Conservation (phyloP, 2,113 vertebrate genomes). For the Strix uralensis region DNA sequence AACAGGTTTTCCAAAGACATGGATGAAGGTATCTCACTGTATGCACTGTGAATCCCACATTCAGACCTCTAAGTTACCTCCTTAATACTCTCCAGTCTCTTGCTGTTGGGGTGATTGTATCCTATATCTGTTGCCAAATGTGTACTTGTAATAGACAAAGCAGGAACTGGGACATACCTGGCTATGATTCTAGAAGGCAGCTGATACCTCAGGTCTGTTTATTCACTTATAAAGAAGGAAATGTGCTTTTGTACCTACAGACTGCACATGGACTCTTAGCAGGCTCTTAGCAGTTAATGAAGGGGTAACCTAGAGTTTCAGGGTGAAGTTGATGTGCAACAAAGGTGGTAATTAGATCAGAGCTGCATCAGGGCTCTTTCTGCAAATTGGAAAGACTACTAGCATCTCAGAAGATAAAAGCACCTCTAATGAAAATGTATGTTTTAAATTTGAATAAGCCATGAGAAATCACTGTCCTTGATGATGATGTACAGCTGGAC, state of each 20-base stretch:
- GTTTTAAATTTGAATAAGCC: not conserved
- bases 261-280: not conserved
- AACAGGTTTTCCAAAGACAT: slow-evolving; percentile 93
- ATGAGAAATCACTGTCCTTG: not conserved
- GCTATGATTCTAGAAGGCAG: not conserved
- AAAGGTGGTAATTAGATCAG: not conserved
- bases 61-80: not conserved
- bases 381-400: not conserved
- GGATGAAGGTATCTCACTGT: slow-evolving; percentile 85
- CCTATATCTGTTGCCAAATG: not conserved
- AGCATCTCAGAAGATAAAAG: not conserved
- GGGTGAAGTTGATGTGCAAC: not conserved
- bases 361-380: not conserved
- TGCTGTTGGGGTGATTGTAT: not conserved
- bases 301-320: not conserved
- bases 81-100: not conserved
- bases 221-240: not conserved
- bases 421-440: not conserved
- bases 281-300: not conserved
- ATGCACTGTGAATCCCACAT: not conserved
- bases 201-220: not conserved
- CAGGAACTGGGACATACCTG: not conserved
- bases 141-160: not conserved
- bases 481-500: not conserved
- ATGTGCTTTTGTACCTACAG: not conserved